Conservation (phyloP, 1,140 invertebrate genomes). For the Luehdorfia chinensis region DNA sequence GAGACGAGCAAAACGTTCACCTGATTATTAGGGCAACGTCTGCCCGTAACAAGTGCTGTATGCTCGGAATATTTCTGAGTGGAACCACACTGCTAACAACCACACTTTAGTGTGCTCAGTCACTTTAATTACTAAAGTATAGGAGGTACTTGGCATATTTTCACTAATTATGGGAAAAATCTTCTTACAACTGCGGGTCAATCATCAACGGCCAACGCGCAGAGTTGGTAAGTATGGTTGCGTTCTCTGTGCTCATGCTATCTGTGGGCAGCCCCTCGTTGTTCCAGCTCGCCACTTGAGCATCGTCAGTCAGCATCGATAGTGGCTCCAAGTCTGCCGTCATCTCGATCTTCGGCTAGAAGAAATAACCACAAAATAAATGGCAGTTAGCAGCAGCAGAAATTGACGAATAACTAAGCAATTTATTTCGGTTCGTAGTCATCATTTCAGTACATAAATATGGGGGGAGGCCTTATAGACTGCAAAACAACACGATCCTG, state of each 20-base stretch:
- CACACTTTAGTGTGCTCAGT: too few species aligned
- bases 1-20: too few species aligned
- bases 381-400: background rate
- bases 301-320: conserved; percentile 92
- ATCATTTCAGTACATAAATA: background rate
- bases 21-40: too few species aligned
- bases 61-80: too few species aligned
- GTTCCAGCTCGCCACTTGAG: conserved; percentile 94
- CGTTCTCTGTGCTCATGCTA: conserved; percentile 96
- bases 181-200: conserved; percentile 86
- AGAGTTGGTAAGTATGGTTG: conserved; percentile 92
- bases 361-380: background rate
- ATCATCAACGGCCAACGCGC: conserved; percentile 96
- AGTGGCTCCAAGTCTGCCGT: conserved; percentile 89
- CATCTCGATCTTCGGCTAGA: conserved; percentile 85
- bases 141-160: too few species aligned
- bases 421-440: background rate
- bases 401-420: background rate
- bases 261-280: conserved; percentile 96
- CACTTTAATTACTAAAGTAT: too few species aligned
- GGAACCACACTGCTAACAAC: too few species aligned
- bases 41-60: too few species aligned
- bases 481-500: too few species aligned
- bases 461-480: too few species aligned
- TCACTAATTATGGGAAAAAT: too few species aligned